phyloP scores from a whole-genome alignment of 2,888 invertebrate genomes.

The Xestia sexstrigata region DNA sequence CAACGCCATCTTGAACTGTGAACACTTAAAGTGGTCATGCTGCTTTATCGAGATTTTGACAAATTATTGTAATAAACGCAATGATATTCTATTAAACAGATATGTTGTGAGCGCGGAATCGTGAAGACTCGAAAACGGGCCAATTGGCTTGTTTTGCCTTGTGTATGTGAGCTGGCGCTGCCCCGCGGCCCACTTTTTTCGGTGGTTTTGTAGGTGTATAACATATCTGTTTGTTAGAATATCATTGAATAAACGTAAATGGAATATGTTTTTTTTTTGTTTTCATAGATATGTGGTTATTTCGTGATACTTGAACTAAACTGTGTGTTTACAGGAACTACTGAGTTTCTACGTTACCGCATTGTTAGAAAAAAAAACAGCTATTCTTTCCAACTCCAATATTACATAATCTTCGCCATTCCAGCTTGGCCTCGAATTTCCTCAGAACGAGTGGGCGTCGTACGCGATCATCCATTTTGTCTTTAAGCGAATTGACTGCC shows the following conservation, averaged over 20 bases:
- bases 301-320: background rate
- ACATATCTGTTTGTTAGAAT: too few species aligned
- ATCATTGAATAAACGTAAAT: too few species aligned
- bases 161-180: too few species aligned
- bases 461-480: conserved; percentile 42
- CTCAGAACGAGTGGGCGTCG: conserved; percentile 29
- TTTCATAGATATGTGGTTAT: background rate
- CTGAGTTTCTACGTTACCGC: background rate
- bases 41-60: background rate
- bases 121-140: too few species aligned
- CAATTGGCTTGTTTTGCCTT: too few species aligned
- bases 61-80: background rate
- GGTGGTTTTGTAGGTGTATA: too few species aligned
- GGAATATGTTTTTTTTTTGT: too few species aligned
- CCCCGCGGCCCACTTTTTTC: too few species aligned
- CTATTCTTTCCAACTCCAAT: background rate
- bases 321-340: background rate
- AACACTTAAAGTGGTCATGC: too few species aligned
- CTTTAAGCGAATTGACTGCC: conserved; percentile 43
- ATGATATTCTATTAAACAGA: too few species aligned
- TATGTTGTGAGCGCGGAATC: too few species aligned
- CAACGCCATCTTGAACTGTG: background rate
- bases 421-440: conserved; percentile 3
- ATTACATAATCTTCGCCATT: conserved; percentile 13
- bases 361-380: background rate